Percentiles rank a stretch among this genome's conserved stretches.
These are phyloP conservation scores for Lates calcarifer DNA, from an alignment of 2,113 vertebrate species.

Conservation along the genomic window DNA sequence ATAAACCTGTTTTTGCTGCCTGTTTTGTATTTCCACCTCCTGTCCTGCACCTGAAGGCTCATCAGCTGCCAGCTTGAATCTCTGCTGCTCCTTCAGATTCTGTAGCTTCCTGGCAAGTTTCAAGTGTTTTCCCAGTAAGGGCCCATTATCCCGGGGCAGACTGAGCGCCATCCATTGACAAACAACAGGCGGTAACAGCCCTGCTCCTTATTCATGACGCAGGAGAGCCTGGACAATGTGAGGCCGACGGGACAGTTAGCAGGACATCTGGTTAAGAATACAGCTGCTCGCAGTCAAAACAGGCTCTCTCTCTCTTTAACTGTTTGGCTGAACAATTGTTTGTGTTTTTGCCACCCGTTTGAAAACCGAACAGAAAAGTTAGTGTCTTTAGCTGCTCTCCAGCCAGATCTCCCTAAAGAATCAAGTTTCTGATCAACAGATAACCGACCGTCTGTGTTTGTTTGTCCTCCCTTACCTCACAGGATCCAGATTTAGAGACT, in stretches of 20 bases:
- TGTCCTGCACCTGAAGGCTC: constrained; percentile 15
- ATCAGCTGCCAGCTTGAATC: constrained; percentile 35
- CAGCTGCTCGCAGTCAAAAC: constrained; percentile 62
- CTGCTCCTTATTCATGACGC: constrained; percentile 70
- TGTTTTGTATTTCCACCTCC: not conserved
- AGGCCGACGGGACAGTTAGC: constrained; percentile 55
- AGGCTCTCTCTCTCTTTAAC: constrained; percentile 32
- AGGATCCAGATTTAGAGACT: constrained; percentile 62
- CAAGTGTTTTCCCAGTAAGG: constrained; percentile 75
- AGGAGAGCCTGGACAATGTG: constrained; percentile 73
- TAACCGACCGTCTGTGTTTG: constrained; percentile 51
- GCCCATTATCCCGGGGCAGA: constrained; percentile 65
- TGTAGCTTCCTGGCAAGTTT: constrained; percentile 73
- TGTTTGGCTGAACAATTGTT: constrained; percentile 36
- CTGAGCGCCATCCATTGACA: constrained; percentile 70
- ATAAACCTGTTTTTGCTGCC: not conserved
- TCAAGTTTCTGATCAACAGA: constrained; percentile 57
- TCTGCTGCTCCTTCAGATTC: constrained; percentile 50
- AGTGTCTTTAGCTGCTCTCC: constrained; percentile 34
- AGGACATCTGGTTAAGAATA: constrained; percentile 71
- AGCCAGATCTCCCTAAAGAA: not conserved
- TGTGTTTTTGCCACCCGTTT: constrained; percentile 50
- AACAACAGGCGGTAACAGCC: constrained; percentile 75
- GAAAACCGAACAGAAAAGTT: constrained; percentile 30
- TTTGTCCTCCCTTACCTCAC: constrained; percentile 22